Conservation (phyloP, 2,888 invertebrate genomes). For the Epistrophella euchroma region DNA sequence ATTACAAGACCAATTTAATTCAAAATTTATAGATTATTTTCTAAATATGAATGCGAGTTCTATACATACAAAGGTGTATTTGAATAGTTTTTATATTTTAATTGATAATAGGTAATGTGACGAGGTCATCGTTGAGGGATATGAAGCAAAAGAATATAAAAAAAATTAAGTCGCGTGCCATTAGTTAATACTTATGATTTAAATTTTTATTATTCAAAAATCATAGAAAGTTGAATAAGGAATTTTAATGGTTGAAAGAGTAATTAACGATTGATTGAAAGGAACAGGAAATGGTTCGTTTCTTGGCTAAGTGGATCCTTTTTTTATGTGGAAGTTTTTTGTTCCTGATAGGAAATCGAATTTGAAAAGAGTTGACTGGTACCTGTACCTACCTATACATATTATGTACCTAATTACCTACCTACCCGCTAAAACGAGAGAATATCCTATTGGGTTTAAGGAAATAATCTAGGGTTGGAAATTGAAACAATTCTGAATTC, state of each 20-base stretch:
- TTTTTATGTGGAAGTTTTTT: background rate
- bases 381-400: too few species aligned
- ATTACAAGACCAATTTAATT: conserved; percentile 21
- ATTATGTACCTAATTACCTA: too few species aligned
- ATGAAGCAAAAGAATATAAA: background rate
- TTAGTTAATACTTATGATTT: background rate
- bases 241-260: conserved; percentile 21
- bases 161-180: background rate
- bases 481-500: too few species aligned
- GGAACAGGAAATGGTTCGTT: background rate
- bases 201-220: conserved; percentile 30
- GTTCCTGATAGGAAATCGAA: background rate
- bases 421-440: too few species aligned
- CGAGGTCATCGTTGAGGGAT: background rate
- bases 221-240: conserved; percentile 14
- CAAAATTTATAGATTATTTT: conserved; percentile 18
- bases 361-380: background rate
- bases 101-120: background rate
- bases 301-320: background rate
- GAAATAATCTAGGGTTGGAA: too few species aligned
- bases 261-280: background rate
- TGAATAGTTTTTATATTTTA: background rate
- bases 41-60: conserved; percentile 27
- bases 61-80: conserved; percentile 2
- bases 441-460: too few species aligned